These are phyloP conservation scores for Perca schrenkii DNA, from an alignment of 2,113 vertebrate species.

Conservation along the genomic window DNA sequence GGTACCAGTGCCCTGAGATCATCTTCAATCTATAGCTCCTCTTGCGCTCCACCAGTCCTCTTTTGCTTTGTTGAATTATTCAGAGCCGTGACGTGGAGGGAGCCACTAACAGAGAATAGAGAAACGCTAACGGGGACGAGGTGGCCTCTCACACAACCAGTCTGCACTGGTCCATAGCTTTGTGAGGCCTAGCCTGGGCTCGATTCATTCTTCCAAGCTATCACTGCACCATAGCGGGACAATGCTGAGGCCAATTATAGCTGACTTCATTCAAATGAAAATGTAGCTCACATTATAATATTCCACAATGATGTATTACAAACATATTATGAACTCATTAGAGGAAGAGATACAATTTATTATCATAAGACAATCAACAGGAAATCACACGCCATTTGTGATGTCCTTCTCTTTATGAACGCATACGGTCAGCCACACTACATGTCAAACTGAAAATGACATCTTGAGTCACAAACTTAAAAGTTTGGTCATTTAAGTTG, in stretches of 20 bases:
- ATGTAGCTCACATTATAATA: neutral
- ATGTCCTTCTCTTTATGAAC: neutral
- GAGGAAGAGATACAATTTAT: neutral
- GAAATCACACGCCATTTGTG: neutral
- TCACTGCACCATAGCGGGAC: neutral
- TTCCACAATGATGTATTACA: neutral
- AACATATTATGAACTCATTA: neutral
- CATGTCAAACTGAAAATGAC: neutral
- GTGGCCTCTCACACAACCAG: slow-evolving; percentile 21
- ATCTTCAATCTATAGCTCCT: slow-evolving; percentile 45
- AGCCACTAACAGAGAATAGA: slow-evolving; percentile 35
- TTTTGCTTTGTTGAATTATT: slow-evolving; percentile 77
- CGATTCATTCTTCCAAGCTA: neutral
- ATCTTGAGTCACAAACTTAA: neutral
- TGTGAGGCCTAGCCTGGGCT: neutral
- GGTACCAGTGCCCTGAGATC: slow-evolving; percentile 16
- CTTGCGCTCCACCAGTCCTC: neutral
- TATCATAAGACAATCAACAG: neutral
- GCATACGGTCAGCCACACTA: neutral
- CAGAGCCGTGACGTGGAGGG: slow-evolving; percentile 39
- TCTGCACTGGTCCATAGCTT: slow-evolving; percentile 10
- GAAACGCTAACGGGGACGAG: slow-evolving; percentile 15
- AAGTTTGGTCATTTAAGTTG: neutral
- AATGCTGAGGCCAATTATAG: neutral
- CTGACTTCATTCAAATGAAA: neutral